Base-by-base conservation (phyloP, 2,797 vertebrate species). In the Amblyraja radiata region DNA sequence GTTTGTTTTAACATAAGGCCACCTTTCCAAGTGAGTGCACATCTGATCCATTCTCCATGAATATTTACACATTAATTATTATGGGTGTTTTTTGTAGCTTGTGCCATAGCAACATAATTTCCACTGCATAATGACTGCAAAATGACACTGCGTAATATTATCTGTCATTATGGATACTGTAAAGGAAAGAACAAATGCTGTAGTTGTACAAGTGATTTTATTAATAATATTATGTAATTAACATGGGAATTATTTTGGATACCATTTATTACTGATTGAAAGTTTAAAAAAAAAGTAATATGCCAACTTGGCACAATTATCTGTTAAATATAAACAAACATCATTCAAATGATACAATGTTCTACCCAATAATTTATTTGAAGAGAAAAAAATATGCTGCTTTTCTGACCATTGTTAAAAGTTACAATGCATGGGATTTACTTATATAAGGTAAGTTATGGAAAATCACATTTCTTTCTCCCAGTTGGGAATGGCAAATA, bases 401-500 rank as follows among this genome's bases (percentile, higher is more conserved):
- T 96, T 96, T 96, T 94, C 96, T 94, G 94, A 96, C 95, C 96
- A 95, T 95, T 97, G 96, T 96, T 96, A 94, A 96, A 95, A 94
- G 93, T 95, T 95, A 95, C 96, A 96, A 61, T 95, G 96, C 96
- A 96, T 96, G 97, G 6, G 65, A 95, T 96, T 96, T 97, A 97
- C 97, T 98, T 98, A 97, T 96, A 95, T 95, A 95, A 95, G 96
- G 97, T 23, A 96, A 95, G 94, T 96, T 96, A 97, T 96, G 95
- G 96, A 96, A 96, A 96, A 97, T 94, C 96, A 97, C 96, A 96
- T 96, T 97, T 97, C 97, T 96, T 96, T 98, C 97, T 21, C n/a
- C 1, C n/a, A 65, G 61, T n/a, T 14, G 63, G 16, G 21, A 88
- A 88, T 88, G 10, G 6, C 46, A 68, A 16, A 36, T 68, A 32